Conservation (phyloP, 1,140 invertebrate genomes). For the Sipha flava region DNA sequence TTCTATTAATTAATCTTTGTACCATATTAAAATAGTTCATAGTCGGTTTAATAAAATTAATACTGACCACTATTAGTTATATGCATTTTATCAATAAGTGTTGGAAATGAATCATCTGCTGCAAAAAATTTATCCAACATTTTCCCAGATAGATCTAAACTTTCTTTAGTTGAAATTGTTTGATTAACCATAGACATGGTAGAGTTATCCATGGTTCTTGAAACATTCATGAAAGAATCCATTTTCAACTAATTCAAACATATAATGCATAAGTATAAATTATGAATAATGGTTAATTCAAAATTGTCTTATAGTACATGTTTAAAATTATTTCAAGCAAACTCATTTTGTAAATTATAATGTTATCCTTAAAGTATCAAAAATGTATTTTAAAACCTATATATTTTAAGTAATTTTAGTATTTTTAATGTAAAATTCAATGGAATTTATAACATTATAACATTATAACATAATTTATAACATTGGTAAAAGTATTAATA, state of each 20-base stretch:
- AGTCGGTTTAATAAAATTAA: not conserved
- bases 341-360: too few relatives aligned
- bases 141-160: conserved; percentile 60
- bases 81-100: conserved; percentile 51
- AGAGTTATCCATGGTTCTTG: conserved; percentile 14
- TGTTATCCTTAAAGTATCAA: too few relatives aligned
- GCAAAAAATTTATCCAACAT: conserved; percentile 62
- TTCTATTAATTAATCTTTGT: not conserved
- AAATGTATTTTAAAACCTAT: too few relatives aligned
- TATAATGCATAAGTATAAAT: too few relatives aligned
- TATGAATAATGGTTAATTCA: too few relatives aligned
- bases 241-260: not conserved
- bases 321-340: too few relatives aligned
- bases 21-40: not conserved
- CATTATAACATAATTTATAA: too few relatives aligned
- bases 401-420: too few relatives aligned
- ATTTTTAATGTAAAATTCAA: too few relatives aligned
- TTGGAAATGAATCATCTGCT: conserved; percentile 61
- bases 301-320: too few relatives aligned
- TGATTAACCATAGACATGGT: conserved; percentile 14
- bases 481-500: too few relatives aligned
- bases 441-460: too few relatives aligned
- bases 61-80: conserved; percentile 45
- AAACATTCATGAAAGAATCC: not conserved
- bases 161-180: conserved; percentile 45